Base-by-base conservation (phyloP, 1,140 invertebrate genomes). In the Steinernema feltiae region DNA sequence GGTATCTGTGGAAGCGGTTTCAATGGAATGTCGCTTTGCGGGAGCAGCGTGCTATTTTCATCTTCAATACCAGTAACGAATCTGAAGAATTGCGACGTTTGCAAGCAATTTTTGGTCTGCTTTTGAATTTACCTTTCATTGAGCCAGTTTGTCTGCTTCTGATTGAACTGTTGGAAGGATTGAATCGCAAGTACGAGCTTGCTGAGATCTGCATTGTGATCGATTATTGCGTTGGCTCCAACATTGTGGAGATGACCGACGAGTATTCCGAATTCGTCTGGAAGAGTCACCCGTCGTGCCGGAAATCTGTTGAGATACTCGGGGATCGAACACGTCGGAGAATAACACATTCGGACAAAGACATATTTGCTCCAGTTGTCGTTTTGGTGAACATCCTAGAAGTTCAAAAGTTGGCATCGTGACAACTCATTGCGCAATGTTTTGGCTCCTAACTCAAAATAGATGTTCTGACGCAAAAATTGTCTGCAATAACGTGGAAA, bases 361-460 rank as follows among this genome's bases (percentile, higher is more conserved):
- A 63, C 24, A 21, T 63, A 63, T 21, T 63, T 63, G 53, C 3
- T n/a, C 53, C 53, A 63, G 53, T 63, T 63, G 53, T 63, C 24
- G 24, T 63, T 63, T 27, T 63, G 53, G 24, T 63, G 53, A 7
- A 63, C 53, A 27, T 63, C 53, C 53, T 63, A 21, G 7, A 63
- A 63, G 24, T n/a, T n/a, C 41, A 46, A 3, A 27, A 27, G 24
- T 27, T 63, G 15, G 15, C 24, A 17, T 63, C 3, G 24, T n/a
- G 2, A 63, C 53, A 63, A 7, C 53, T 15, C 24, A 3, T 63
- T 46, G 41, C n/a, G n/a, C n/a, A n/a, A n/a, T n/a, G n/a, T n/a
- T n/a, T n/a, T n/a, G n/a, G n/a, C n/a, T n/a, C n/a, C n/a, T n/a
- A n/a, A n/a, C n/a, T n/a, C n/a, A n/a, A n/a, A n/a, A n/a, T n/a